Evolutionary conservation across 2,888 invertebrate genomes (phyloP), one percentile per base, ranked within the genome.

Genomic region (Petrolisthes cinctipes): DNA sequence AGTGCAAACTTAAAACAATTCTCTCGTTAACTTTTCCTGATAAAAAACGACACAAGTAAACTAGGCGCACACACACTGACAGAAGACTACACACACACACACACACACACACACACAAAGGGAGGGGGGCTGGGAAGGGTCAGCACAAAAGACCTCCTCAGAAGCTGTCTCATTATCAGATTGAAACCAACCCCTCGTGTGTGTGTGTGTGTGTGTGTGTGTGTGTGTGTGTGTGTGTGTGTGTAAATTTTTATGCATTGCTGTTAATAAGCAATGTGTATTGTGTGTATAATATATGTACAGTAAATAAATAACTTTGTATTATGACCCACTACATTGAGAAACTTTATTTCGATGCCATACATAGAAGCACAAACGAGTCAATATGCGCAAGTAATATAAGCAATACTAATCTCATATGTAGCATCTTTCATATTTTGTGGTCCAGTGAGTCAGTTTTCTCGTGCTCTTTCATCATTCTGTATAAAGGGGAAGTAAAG

Each of bases 121-220:
- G 61, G 61, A 61, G 61, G 61, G 61, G 17, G 61, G 17, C 61
- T 11, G 37, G 9, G 61, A 61, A 61, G 61, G 61, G 61, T 61
- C 61, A 61, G 61, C 61, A 61, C 61, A 61, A 61, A 61, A 61
- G 61, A 61, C 61, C 11, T 61, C 61, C 61, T 61, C 61, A 61
- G 61, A 61, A 61, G 61, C 61, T 17, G 17, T 61, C 61, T 61
- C 61, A 61, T 61, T 61, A 61, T 17, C 61, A 61, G 61, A 17
- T 9, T 61, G 61, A 66, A 66, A 66, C 66, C 17, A 76, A 17
- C n/a, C 20, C 11, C 20, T 11, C 51, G 54, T 78, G 54, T 78
- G 0, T 79, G 20, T 79, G 56, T 79, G 37, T 37, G 37, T 37
- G 37, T 37, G 81, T 81, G 66, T 81, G 51, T 81, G 23, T 81